phyloP scores from a whole-genome alignment of 23 tunicate genomes.

The Trididemnum miniatum region DNA sequence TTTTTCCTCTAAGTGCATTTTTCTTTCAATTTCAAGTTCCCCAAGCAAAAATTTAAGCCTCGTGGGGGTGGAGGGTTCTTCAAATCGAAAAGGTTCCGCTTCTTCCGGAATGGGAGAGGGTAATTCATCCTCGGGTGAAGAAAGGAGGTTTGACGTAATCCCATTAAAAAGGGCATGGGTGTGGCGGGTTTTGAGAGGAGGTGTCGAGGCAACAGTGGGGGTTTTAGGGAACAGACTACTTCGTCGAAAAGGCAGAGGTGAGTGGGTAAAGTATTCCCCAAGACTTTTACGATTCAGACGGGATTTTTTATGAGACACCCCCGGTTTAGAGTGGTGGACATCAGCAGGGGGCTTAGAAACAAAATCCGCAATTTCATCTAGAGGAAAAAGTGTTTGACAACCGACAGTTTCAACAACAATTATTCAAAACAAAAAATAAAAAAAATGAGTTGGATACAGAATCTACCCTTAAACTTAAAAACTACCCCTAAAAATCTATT shows the following conservation, averaged over 20 bases:
- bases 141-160: not conserved
- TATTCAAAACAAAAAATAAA: too few relatives aligned
- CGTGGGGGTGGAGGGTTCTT: not conserved
- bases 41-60: not conserved
- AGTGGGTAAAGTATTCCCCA: conserved; percentile 29
- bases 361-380: not conserved
- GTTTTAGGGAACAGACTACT: not conserved
- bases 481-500: too few relatives aligned
- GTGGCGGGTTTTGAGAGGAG: conserved; percentile 6
- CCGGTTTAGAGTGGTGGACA: not conserved
- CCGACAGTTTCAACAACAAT: too few relatives aligned
- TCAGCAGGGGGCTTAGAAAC: not conserved
- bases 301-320: not conserved
- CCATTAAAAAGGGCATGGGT: not conserved
- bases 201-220: not conserved
- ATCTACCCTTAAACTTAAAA: too few relatives aligned
- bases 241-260: conserved; percentile 24
- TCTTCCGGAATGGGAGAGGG: conserved; percentile 1
- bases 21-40: not conserved
- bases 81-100: not conserved
- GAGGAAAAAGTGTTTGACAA: too few relatives aligned
- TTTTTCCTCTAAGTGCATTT: not conserved
- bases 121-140: conserved; percentile 14
- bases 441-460: too few relatives aligned
- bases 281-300: conserved; percentile 21